Conservation (phyloP, 2,888 invertebrate genomes). For the Chymomyza procnemis region DNA sequence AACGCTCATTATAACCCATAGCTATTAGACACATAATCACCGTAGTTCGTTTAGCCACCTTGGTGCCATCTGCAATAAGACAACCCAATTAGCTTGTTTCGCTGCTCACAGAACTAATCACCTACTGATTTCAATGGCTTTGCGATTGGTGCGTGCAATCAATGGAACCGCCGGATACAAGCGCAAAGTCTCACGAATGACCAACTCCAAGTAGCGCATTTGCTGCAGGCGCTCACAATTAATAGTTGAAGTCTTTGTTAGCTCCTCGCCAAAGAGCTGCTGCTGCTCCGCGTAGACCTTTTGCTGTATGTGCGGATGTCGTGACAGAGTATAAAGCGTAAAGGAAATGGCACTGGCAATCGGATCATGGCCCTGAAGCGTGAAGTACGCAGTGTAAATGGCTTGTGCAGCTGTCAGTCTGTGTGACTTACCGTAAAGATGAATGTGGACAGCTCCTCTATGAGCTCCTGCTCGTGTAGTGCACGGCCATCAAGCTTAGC, state of each 20-base stretch:
- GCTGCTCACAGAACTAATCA: slow-evolving; percentile 3
- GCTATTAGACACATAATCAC: slow-evolving; percentile 71
- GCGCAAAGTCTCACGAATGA: slow-evolving; percentile 68
- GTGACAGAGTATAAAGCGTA: slow-evolving; percentile 80
- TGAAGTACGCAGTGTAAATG: background rate
- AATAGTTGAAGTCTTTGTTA: slow-evolving; percentile 28
- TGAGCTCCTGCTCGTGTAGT: slow-evolving; percentile 63
- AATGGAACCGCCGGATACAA: slow-evolving; percentile 70
- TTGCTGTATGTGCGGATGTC: slow-evolving; percentile 79
- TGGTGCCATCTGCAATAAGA: slow-evolving; percentile 64
- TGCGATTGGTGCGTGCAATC: slow-evolving; percentile 70
- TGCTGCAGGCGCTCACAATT: slow-evolving; percentile 39
- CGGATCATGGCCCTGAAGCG: slow-evolving; percentile 81
- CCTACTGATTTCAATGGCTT: slow-evolving; percentile 72
- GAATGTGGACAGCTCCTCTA: slow-evolving; percentile 74
- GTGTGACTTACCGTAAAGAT: slow-evolving; percentile 67
- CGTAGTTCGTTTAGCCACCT: slow-evolving; percentile 71
- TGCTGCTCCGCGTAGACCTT: slow-evolving; percentile 79
- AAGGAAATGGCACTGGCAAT: slow-evolving; percentile 81
- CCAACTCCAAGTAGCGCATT: slow-evolving; percentile 69
- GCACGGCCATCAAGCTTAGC: slow-evolving; percentile 63
- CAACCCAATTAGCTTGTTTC: background rate
- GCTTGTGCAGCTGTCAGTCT: background rate
- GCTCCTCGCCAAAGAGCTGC: slow-evolving; percentile 77
- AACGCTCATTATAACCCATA: slow-evolving; percentile 73